Evolutionary conservation across 2,888 invertebrate species (phyloP), one percentile per base, ranked within the genome.

Genomic region (Clepsis dumicolana): DNA sequence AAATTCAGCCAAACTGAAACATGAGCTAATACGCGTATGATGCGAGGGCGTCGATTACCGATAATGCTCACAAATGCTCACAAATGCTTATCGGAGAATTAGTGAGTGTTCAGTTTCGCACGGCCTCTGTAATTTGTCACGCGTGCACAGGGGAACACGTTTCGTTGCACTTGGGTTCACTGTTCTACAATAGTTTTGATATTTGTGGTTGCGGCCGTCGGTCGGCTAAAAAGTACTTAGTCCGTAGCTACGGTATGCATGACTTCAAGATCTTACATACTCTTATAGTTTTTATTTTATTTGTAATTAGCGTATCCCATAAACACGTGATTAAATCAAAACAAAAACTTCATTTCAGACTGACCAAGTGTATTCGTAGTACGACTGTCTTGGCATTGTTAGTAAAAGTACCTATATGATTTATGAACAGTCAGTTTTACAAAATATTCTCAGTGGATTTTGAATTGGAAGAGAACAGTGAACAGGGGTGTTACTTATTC

Each of bases 41-140:
- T 76, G 72, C 71, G 75, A 79, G 79, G 75, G 74, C 73, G 75
- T 72, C 76, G 74, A 79, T 78, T 78, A 80, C 73, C 71, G 74
- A 74, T n/a, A 56, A 35, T 35, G 24, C 48, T 48, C 21, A 48
- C 48, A 21, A 56, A 35, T 21, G 35, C 56, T 35, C 48, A 21
- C 21, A 48, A 48, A 48, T 18, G 48, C 48, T 48, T 76, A 48
- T 48, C 21, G 78, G 76, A 75, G 77, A 74, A 78, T 80, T 78
- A 79, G 75, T 66, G 83, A 83, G 85, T 90, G 89, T 83, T 78
- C 70, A 73, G 74, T 77, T 90, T 90, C 90, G 80, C 90, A 90
- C 90, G 89, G 82, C 79, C 81, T 80, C 82, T 77, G 83, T 80
- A 84, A 86, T 89, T 87, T 86, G 87, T 87, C 83, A 81, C 84